Evolutionary conservation across 2,113 vertebrate genomes (phyloP).

Genomic region (Gyps fulvus): DNA sequence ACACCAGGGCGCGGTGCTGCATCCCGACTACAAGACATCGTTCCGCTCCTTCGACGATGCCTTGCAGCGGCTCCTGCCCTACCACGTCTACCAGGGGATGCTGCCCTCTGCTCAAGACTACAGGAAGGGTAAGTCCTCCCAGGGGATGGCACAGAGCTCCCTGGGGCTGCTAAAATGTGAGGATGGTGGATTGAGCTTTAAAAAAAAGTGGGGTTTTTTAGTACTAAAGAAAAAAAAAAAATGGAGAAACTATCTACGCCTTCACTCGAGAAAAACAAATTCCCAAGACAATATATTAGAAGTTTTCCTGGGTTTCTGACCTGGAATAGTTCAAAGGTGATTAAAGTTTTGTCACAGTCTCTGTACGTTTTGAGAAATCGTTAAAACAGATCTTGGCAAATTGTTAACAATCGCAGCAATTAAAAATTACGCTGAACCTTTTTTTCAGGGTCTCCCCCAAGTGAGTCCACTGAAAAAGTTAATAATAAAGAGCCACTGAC

Average conservation of each 20-base stretch:
- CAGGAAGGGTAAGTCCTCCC: conserved; percentile 74
- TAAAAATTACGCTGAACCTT: fast-evolving
- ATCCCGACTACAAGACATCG: conserved; percentile 87
- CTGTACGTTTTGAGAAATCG: fast-evolving
- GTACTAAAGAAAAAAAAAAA: too few species aligned
- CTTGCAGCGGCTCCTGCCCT: conserved; percentile 86
- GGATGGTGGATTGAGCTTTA: fast-evolving
- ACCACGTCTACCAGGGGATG: conserved; percentile 93
- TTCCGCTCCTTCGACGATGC: conserved; percentile 88
- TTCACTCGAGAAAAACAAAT: not conserved
- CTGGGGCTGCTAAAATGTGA: fast-evolving
- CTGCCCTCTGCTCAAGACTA: conserved; percentile 84
- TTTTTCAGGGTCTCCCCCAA: not conserved
- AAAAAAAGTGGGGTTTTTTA: not conserved
- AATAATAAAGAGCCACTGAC: not conserved
- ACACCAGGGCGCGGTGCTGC: conserved; percentile 89
- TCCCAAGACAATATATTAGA: fast-evolving
- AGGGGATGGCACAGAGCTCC: not conserved
- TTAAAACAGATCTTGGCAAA: not conserved
- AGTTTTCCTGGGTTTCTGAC: not conserved
- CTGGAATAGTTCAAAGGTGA: not conserved
- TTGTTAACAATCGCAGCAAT: not conserved
- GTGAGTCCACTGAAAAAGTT: not conserved
- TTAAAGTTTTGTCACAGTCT: not conserved
- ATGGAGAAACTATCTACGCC: not conserved